These are phyloP conservation scores for Coptodon bakossiorum DNA, from an alignment of 2,113 vertebrate genomes.

Conservation along the genomic window DNA sequence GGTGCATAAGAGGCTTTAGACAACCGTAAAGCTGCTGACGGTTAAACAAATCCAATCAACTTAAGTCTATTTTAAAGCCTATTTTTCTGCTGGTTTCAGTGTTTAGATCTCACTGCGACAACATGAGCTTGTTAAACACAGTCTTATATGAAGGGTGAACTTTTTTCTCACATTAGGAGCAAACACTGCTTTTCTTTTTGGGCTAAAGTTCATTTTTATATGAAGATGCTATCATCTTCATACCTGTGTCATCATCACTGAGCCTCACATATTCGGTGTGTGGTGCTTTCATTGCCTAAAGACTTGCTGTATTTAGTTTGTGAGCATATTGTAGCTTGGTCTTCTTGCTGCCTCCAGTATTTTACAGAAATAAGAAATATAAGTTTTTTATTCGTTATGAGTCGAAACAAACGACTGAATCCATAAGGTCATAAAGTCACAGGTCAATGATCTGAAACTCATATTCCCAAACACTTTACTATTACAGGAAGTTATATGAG, in stretches of 20 bases:
- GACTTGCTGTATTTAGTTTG: accelerated
- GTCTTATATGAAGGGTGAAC: accelerated
- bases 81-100: not conserved
- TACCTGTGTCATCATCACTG: not conserved
- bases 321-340: not conserved
- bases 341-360: not conserved
- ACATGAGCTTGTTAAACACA: not conserved
- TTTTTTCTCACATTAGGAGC: not conserved
- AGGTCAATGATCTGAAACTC: not conserved
- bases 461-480: not conserved
- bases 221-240: not conserved
- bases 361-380: not conserved
- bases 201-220: not conserved
- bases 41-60: not conserved
- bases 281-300: not conserved
- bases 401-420: accelerated
- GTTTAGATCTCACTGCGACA: not conserved
- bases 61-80: not conserved
- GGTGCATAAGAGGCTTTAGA: accelerated
- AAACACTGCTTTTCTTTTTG: not conserved
- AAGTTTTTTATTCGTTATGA: not conserved
- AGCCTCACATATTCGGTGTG: not conserved
- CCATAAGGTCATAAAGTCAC: not conserved
- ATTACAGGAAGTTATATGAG: not conserved
- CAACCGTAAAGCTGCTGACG: not conserved